Evolutionary conservation across 2,888 invertebrate species (phyloP).

Genomic region (Sphaerophoria taeniata): DNA sequence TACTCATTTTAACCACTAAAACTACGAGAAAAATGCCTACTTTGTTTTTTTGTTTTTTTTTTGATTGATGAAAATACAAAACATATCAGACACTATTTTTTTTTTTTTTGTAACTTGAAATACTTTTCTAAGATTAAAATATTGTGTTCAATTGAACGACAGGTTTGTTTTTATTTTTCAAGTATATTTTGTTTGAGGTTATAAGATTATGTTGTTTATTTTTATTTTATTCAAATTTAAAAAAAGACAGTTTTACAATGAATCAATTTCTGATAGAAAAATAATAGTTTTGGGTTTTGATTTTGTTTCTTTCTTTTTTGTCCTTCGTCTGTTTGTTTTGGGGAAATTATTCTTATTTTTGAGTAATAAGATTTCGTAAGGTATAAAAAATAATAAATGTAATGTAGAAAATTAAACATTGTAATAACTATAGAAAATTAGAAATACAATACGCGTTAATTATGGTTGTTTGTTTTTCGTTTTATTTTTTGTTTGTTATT

Average conservation of each 20-base stretch:
- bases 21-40: constrained; percentile 55
- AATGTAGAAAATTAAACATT: constrained; percentile 63
- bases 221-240: constrained; percentile 45
- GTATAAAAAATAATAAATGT: constrained; percentile 68
- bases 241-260: constrained; percentile 64
- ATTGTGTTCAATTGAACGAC: constrained; percentile 34
- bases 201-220: constrained; percentile 36
- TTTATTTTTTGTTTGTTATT: constrained; percentile 41
- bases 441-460: constrained; percentile 64
- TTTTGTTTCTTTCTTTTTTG: not conserved
- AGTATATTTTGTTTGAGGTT: constrained; percentile 37
- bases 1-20: constrained; percentile 32
- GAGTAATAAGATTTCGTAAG: constrained; percentile 57
- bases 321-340: constrained; percentile 56
- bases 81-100: constrained; percentile 34
- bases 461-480: constrained; percentile 47
- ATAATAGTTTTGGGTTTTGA: constrained; percentile 26
- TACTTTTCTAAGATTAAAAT: constrained; percentile 22
- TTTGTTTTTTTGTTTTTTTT: constrained; percentile 10
- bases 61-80: constrained; percentile 42
- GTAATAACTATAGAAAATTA: constrained; percentile 65
- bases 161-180: constrained; percentile 27
- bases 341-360: constrained; percentile 46
- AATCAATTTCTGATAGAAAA: constrained; percentile 39
- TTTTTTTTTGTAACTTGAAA: constrained; percentile 30